These are phyloP conservation scores for Hoplodrina ambigua DNA, from an alignment of 2,888 invertebrate genomes.

Conservation along the genomic window DNA sequence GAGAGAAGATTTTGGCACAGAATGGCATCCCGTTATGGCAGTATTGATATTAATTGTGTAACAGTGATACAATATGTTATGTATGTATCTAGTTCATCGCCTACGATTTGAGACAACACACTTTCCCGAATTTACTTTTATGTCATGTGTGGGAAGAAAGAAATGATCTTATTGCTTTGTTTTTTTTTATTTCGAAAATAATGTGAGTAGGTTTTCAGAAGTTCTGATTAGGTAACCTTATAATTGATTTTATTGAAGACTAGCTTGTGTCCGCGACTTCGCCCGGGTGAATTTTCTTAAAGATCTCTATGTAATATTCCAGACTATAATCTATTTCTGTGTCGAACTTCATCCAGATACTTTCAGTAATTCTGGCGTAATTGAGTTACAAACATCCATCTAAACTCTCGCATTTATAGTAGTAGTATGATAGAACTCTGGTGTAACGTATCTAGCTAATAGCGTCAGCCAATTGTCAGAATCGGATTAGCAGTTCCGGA, in stretches of 20 bases:
- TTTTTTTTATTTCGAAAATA: constrained; percentile 11
- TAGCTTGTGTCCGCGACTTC: no score
- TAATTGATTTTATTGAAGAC: not conserved
- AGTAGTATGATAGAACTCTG: no score
- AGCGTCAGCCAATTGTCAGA: no score
- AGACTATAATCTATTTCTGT: no score
- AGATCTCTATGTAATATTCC: no score
- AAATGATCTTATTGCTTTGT: not conserved
- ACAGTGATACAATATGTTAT: constrained; percentile 34
- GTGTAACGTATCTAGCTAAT: no score
- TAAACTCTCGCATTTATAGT: no score
- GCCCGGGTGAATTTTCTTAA: no score
- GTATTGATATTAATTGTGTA: constrained; percentile 31
- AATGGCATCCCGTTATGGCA: constrained; percentile 42
- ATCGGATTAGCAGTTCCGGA: no score
- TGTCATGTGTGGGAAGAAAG: constrained; percentile 12
- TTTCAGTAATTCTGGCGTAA: no score
- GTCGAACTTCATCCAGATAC: no score
- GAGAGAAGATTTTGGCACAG: constrained; percentile 40
- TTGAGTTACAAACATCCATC: no score
- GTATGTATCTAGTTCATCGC: constrained; percentile 34
- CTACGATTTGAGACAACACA: constrained; percentile 25
- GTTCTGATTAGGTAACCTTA: constrained; percentile 5
- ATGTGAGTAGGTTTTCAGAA: not conserved
- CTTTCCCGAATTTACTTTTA: constrained; percentile 19